Base-by-base conservation (phyloP, 2,797 vertebrate species). In the Onychomys arenicola region DNA sequence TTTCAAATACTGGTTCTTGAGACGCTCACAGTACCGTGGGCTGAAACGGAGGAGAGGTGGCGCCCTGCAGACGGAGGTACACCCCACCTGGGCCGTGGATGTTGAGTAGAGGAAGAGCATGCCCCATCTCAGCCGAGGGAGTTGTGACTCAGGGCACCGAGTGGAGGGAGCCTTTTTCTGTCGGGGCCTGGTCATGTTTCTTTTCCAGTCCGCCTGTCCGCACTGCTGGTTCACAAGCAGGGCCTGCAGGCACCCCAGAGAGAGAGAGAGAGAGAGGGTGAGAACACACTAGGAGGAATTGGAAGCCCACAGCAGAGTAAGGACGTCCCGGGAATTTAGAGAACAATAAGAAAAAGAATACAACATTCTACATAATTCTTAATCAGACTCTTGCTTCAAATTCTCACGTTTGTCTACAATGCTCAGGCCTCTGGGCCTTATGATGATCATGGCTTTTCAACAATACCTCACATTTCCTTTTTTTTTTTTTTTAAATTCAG, bases 1-100 rank as follows among this genome's bases (percentile, higher is more conserved):
- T 90, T 96, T 97, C 81, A 99, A 69, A 85, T 98, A 98, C 43
- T 96, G 96, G 34, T 88, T 96, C 94, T 98, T 98, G 65, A 98
- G 90, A 9, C 61, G 49, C 10, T 67, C 19, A 21, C 91, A 93
- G 87, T 61, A 49, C 84, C 37, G 63, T 0, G 75, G 59, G 57
- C 86, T 81, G 63, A 91, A 85, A 67, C 37, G 57, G 43, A 95
- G 94, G 55, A 59, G 37, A 0, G 96, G 80, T 2, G 94, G 93
- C 34, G 94, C 88, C 2, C 63, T 19, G 7, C 77, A 94, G 57
- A 92, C 0, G 0, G 93, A 91, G 49, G 92, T 17, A 52, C 95
- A 84, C 6, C 34, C 61, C 14, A 69, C 49, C 65, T 46, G 43
- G 61, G 32, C 84, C 29, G 9, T 37, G 1, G 77, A 52, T 63